Base-by-base conservation (phyloP, 2,113 vertebrate species). In the Pelodiscus sinensis region DNA sequence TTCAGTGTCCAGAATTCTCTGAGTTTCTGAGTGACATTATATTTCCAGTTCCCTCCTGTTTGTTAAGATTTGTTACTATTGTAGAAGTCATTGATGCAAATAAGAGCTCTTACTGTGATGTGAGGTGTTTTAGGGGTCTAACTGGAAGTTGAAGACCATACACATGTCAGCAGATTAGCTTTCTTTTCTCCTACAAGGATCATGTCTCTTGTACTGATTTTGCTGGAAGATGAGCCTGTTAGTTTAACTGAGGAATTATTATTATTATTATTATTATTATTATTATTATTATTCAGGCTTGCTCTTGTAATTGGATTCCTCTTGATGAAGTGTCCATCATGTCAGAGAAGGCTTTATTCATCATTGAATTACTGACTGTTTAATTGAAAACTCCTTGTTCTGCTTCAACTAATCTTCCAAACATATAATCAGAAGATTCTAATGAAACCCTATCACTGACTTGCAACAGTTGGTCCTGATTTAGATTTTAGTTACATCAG, bases 361-460 rank as follows among this genome's bases (percentile, higher is more conserved):
- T 22, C 77, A 82, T 9, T 65, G 15, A n/a, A 65, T 65, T n/a
- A n/a, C 29, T 65, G 15, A 16, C 62, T 29, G 7, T 55, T 50
- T 85, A 80, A 95, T 87, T 94, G 84, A 95, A 93, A 78, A 65
- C 65, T 90, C 79, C 31, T 82, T 91, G 85, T 11, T 71, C 24
- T 87, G 25, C 31, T 80, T 71, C 85, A 19, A 54, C 38, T 79
- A 81, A 50, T 54, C 75, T 87, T 73, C 73, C 14, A 27, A n/a
- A 50, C 81, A 9, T 84, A 58, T 92, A 44, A 44, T 44, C 44
- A 44, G 44, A 44, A 44, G 44, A 44, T 44, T 44, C 44, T 44
- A 44, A 44, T 44, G 44, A 44, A 44, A 44, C 44, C 65, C 31
- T 16, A n/a, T 60, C 24, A 27, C 58, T 27, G 25, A 60, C 58